Evolutionary conservation across 2,888 invertebrate genomes (phyloP).

Genomic region (Electrophaes corylata): DNA sequence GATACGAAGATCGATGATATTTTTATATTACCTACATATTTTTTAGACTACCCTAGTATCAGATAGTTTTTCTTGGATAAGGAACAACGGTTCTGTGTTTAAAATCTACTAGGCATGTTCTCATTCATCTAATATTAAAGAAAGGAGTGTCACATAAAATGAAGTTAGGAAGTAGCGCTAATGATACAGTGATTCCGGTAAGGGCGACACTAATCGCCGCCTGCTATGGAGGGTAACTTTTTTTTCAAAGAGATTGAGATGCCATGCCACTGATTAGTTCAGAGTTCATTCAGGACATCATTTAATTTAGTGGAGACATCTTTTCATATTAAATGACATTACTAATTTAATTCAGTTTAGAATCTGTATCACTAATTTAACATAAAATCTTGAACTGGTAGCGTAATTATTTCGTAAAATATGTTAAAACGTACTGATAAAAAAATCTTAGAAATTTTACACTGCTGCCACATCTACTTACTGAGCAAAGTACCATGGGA

Average conservation of each 20-base stretch:
- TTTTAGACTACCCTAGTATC: too few relatives aligned
- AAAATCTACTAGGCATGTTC: conserved; percentile 31
- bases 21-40: too few relatives aligned
- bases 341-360: too few relatives aligned
- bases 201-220: conserved; percentile 68
- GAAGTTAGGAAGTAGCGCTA: conserved; percentile 68
- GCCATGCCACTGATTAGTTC: neutral
- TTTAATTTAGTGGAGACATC: neutral
- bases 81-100: neutral
- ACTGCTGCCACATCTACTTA: too few relatives aligned
- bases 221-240: conserved; percentile 53
- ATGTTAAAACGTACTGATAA: too few relatives aligned
- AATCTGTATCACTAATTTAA: too few relatives aligned
- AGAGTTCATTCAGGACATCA: neutral
- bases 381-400: too few relatives aligned
- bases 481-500: too few relatives aligned
- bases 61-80: too few relatives aligned
- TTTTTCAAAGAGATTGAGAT: conserved; percentile 31
- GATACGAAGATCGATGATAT: too few relatives aligned
- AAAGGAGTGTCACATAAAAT: conserved; percentile 40
- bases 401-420: too few relatives aligned
- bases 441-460: too few relatives aligned
- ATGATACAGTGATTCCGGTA: conserved; percentile 73
- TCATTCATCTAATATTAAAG: conserved; percentile 39
- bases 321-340: neutral